Conservation (phyloP, 53 echinoderm and acorn worm species). For the Temnopleurus reevesii region DNA sequence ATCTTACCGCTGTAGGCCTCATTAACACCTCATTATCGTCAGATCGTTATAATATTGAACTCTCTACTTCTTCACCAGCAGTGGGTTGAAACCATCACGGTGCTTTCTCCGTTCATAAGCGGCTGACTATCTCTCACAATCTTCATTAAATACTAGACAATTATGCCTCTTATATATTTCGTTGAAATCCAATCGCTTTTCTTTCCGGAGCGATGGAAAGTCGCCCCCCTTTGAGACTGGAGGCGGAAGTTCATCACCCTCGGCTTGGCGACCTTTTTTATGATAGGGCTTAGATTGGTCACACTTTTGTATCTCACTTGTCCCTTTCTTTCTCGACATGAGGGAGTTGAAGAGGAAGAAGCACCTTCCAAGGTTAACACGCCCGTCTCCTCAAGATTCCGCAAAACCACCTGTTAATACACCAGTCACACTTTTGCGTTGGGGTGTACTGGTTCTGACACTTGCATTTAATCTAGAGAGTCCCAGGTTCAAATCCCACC, state of each 20-base stretch:
- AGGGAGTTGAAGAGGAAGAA: constrained; percentile 22
- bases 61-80: not conserved
- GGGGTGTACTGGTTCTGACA: too few species aligned
- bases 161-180: not conserved
- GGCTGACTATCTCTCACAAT: not conserved
- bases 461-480: too few species aligned
- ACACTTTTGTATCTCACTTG: constrained; percentile 31
- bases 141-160: not conserved
- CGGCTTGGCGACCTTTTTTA: not conserved
- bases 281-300: not conserved
- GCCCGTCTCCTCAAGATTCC: not conserved
- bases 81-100: not conserved
- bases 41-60: not conserved
- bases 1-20: constrained; percentile 10
- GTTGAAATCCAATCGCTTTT: constrained; percentile 12
- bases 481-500: too few species aligned
- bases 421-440: too few species aligned
- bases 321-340: constrained; percentile 20
- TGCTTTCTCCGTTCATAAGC: not conserved
- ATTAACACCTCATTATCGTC: constrained; percentile 28
- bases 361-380: constrained; percentile 28
- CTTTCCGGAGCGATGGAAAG: constrained; percentile 21
- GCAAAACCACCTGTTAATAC: constrained; percentile 40
- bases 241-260: constrained; percentile 13
- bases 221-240: not conserved